Base-by-base conservation (phyloP, 2,113 vertebrate species). In the Phainopepla nitens region DNA sequence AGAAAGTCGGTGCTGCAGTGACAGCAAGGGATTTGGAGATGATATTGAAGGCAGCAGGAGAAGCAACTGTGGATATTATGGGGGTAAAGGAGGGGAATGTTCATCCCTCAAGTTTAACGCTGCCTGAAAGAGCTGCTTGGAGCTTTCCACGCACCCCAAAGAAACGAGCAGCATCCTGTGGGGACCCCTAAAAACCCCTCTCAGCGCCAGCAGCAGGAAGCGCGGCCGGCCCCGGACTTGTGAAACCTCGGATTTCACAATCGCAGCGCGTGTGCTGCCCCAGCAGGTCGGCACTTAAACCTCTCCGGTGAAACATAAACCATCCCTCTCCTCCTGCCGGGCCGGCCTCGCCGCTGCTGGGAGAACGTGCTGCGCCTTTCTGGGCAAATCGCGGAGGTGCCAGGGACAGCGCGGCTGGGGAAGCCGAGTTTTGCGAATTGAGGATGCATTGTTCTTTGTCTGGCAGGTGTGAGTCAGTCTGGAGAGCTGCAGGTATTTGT, bases 381-480 rank as follows among this genome's bases (percentile, higher is more conserved):
- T 13, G 75, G 81, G 89, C 90, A 57, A 61, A 82, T 9, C 33
- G 87, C 91, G 33, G 33, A 57, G 57, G 22, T 41, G 85, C 86
- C 71, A 18, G 64, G 44, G 81, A 51, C 69, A 61, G 15, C 83
- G 50, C 88, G 68, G 47, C 69, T 53, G 9, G 41, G 11, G 42
- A 41, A 65, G 84, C 47, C 2, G 73, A 39, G 61, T 24, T 76
- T 44, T 31, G 84, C 51, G 49, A 36, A 64, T 53, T 31, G 7
- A 69, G 54, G 91, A 27, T 35, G 78, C 21, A 10, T 83, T 91
- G 83, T 94, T 83, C 87, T 96, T 96, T 78, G 73, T 96, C 57
- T 96, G 0, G 0, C 44, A 58, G 82, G 49, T 42, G 68, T 88
- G 95, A 92, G 77, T 94, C 86, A 72, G 31, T 10, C 31, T 9